These are phyloP conservation scores for Mormoops blainvillei DNA, from an alignment of 2,113 vertebrate genomes.

Conservation along the genomic window DNA sequence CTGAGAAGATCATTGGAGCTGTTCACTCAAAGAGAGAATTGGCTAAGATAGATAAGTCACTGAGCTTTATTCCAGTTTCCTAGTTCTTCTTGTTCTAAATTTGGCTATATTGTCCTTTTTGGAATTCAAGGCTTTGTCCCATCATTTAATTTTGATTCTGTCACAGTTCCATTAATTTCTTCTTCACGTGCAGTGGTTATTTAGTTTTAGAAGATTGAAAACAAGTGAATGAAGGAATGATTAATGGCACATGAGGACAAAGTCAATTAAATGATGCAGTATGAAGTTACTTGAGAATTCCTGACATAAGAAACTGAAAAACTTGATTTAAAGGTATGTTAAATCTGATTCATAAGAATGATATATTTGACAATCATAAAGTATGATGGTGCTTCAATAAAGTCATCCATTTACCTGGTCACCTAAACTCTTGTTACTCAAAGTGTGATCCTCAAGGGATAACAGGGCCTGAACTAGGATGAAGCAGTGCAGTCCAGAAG, in stretches of 20 bases:
- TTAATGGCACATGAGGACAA: neutral
- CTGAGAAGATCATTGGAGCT: neutral
- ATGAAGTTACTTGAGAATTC: neutral
- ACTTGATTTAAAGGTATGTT: neutral
- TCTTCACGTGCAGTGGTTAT: neutral
- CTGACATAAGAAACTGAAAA: neutral
- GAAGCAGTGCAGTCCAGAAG: neutral
- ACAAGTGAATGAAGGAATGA: neutral
- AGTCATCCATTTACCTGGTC: neutral
- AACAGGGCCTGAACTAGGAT: neutral
- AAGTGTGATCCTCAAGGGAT: neutral
- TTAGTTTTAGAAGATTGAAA: slow-evolving; percentile 21
- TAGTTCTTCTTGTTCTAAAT: neutral
- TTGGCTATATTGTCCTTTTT: neutral
- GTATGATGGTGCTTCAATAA: neutral
- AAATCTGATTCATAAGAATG: neutral
- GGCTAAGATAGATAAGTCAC: neutral
- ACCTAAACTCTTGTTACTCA: neutral
- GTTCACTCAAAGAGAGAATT: neutral
- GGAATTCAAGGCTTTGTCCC: neutral
- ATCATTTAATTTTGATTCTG: neutral
- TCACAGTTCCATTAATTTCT: neutral
- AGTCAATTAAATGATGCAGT: neutral
- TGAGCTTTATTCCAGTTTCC: neutral
- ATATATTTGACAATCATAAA: neutral